Percentiles rank a stretch among this genome's conserved stretches.
These are phyloP conservation scores for Pollenia griseotomentosa DNA, from an alignment of 2,888 invertebrate species.

Conservation along the genomic window DNA sequence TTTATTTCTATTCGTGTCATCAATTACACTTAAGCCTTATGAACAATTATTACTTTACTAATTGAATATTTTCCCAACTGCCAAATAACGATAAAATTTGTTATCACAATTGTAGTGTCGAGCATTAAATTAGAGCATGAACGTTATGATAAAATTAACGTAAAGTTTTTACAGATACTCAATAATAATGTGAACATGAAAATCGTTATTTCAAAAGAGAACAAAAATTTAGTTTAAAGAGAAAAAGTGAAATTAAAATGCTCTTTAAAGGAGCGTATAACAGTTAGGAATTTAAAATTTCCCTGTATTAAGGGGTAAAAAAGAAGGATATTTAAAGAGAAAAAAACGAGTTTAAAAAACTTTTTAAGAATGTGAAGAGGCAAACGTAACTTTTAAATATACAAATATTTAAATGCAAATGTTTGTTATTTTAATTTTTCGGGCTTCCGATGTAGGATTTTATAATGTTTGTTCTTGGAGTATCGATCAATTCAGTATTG, in stretches of 20 bases:
- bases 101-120: no score
- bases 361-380: neutral
- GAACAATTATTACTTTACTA: neutral
- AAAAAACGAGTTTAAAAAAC: neutral
- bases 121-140: no score
- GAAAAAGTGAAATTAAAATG: neutral
- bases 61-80: neutral
- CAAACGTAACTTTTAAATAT: no score
- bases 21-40: neutral
- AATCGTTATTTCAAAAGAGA: neutral
- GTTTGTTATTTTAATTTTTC: neutral
- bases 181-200: no score
- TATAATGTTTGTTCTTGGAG: no score
- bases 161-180: no score
- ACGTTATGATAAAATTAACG: no score
- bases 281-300: neutral
- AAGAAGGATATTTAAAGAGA: neutral
- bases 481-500: no score
- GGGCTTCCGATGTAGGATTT: no score
- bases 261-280: constrained; percentile 3
- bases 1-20: no score
- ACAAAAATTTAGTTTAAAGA: neutral
- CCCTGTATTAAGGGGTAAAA: constrained; percentile 13
- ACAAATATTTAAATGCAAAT: no score
- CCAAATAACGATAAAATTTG: no score